Conservation (phyloP, 2,888 invertebrate genomes). For the Willowsia nigromaculata region DNA sequence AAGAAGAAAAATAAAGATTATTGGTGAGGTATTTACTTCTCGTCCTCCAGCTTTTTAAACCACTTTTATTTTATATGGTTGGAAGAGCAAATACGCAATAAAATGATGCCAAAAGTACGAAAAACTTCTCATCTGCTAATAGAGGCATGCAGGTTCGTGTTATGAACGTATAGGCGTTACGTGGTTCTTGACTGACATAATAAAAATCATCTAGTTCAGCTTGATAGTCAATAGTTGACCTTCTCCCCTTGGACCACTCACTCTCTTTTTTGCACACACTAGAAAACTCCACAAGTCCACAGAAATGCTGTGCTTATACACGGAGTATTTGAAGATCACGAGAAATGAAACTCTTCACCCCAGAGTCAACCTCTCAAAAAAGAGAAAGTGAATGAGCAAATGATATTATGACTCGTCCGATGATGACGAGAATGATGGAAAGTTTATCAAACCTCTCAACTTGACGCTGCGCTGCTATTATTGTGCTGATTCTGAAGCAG, state of each 20-base stretch:
- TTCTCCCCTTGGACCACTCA: background rate
- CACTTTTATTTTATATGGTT: background rate
- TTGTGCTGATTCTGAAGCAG: background rate
- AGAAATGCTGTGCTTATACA: background rate
- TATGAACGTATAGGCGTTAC: background rate
- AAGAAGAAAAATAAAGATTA: background rate
- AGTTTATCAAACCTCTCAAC: conserved; percentile 24
- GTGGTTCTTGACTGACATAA: background rate
- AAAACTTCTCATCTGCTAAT: background rate
- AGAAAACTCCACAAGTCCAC: background rate
- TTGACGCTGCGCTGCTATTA: background rate
- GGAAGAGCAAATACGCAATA: background rate
- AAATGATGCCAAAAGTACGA: background rate
- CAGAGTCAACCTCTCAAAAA: background rate
- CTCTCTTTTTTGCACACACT: background rate
- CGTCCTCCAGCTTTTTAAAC: background rate
- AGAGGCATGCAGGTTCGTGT: background rate
- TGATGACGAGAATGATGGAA: conserved; percentile 23
- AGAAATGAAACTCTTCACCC: background rate
- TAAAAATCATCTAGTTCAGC: background rate
- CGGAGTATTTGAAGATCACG: background rate
- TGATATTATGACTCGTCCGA: background rate
- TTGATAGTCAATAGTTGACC: background rate
- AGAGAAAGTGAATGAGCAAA: background rate
- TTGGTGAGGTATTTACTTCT: background rate